phyloP scores from a whole-genome alignment of 2,888 invertebrate genomes.

The Crioceris asparagi region DNA sequence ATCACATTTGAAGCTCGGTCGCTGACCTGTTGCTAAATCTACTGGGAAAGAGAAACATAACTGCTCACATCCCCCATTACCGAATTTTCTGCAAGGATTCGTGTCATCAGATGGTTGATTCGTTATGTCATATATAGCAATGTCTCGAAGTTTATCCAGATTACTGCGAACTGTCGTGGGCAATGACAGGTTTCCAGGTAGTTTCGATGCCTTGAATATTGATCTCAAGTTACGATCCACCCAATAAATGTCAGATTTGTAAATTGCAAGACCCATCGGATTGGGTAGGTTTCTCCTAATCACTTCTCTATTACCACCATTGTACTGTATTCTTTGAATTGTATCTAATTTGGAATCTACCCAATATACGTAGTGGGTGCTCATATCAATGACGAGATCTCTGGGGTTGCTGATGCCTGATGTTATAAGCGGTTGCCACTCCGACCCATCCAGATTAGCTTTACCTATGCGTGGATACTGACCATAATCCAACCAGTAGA shows the following conservation, averaged over 20 bases:
- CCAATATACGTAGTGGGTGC: constrained; percentile 95
- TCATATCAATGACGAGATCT: constrained; percentile 84
- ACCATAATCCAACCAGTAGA: constrained; percentile 98
- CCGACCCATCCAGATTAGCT: constrained; percentile 76
- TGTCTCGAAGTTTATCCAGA: constrained; percentile 75
- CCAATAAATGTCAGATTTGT: constrained; percentile 82
- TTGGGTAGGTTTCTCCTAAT: constrained; percentile 82
- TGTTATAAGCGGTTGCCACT: constrained; percentile 76
- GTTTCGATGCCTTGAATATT: constrained; percentile 69
- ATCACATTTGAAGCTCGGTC: constrained; percentile 63
- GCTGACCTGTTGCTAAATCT: constrained; percentile 41
- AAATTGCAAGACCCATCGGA: constrained; percentile 86
- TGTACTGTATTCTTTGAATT: constrained; percentile 84
- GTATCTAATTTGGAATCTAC: constrained; percentile 90
- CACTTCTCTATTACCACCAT: constrained; percentile 69
- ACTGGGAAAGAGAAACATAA: constrained; percentile 88
- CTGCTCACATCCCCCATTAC: constrained; percentile 84
- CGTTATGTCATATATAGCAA: constrained; percentile 80
- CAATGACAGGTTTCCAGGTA: constrained; percentile 59
- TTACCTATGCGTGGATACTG: constrained; percentile 91
- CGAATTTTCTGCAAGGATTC: constrained; percentile 67
- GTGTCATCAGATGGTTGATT: constrained; percentile 77
- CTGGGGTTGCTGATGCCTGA: constrained; percentile 85
- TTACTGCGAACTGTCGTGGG: constrained; percentile 71
- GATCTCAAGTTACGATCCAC: constrained; percentile 85